phyloP scores from a whole-genome alignment of 1,140 invertebrate species.

The Acyrthosiphon pisum region DNA sequence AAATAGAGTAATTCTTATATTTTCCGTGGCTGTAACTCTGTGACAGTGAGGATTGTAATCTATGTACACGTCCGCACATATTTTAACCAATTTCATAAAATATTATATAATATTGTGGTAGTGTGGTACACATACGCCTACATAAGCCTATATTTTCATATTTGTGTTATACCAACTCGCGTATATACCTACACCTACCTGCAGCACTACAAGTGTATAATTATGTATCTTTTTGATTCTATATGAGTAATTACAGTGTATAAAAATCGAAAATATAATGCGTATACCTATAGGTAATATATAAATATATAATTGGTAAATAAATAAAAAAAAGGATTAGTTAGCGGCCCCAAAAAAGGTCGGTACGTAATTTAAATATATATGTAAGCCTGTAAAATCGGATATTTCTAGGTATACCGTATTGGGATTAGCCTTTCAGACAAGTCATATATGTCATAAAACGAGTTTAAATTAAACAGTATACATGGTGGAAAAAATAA shows the following conservation, averaged over 20 bases:
- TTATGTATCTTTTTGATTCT: background rate
- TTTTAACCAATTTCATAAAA: background rate
- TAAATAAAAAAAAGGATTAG: constrained; percentile 42
- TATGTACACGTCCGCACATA: background rate
- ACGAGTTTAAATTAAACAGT: constrained; percentile 21
- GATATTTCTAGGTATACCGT: background rate
- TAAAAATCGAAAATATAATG: constrained; percentile 16
- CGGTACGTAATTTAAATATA: constrained; percentile 23
- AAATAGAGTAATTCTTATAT: background rate
- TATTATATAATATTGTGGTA: background rate
- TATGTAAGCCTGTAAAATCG: constrained; percentile 16
- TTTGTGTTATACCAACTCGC: background rate
- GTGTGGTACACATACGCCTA: background rate
- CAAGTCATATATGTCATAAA: constrained; percentile 25
- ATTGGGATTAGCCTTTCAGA: constrained; percentile 44
- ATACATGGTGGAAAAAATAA: background rate
- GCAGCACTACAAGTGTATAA: background rate
- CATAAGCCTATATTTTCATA: background rate
- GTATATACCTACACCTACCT: background rate
- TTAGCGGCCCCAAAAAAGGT: background rate
- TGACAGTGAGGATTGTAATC: background rate
- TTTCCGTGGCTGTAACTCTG: background rate
- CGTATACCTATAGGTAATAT: background rate
- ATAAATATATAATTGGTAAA: background rate
- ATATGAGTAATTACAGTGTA: background rate